These are phyloP conservation scores for Leucozona laternaria DNA, from an alignment of 2,888 invertebrate species.

Conservation along the genomic window DNA sequence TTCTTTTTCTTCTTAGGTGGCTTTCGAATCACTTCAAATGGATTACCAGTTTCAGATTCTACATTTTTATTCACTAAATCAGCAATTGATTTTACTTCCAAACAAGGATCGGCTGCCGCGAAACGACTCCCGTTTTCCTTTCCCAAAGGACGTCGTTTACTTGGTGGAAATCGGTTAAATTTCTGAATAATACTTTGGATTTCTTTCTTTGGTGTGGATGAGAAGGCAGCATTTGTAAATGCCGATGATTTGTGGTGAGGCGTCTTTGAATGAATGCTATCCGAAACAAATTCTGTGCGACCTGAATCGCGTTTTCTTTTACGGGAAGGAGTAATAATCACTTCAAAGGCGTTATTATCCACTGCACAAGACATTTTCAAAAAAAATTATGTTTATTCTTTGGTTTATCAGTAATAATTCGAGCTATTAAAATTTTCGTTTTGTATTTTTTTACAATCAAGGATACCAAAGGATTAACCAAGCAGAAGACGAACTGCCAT, in stretches of 20 bases:
- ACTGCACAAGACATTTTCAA: constrained; percentile 68
- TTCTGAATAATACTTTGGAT: constrained; percentile 78
- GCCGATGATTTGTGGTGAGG: constrained; percentile 15
- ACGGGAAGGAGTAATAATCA: constrained; percentile 78
- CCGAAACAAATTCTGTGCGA: constrained; percentile 23
- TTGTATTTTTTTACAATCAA: constrained; percentile 1
- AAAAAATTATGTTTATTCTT: constrained; percentile 1
- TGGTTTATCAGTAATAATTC: background rate
- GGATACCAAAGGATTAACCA: constrained; percentile 39
- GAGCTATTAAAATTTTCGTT: background rate
- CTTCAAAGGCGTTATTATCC: constrained; percentile 73
- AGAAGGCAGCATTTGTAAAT: constrained; percentile 82
- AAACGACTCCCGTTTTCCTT: constrained; percentile 76
- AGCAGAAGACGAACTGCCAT: constrained; percentile 61
- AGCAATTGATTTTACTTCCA: constrained; percentile 82
- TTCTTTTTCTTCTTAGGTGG: constrained; percentile 83
- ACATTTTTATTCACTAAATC: constrained; percentile 77
- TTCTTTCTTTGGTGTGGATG: constrained; percentile 82
- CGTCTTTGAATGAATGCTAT: background rate
- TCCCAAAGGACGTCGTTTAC: constrained; percentile 37
- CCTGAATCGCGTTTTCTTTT: constrained; percentile 82
- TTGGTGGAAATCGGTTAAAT: constrained; percentile 60
- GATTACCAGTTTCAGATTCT: constrained; percentile 77
- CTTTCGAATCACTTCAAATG: constrained; percentile 82
- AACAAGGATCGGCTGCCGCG: constrained; percentile 75